A percentile compares a stretch with the other conserved stretches of the same genome.
phyloP scores from a whole-genome alignment of 2,797 vertebrate genomes.

The Falco cherrug region DNA sequence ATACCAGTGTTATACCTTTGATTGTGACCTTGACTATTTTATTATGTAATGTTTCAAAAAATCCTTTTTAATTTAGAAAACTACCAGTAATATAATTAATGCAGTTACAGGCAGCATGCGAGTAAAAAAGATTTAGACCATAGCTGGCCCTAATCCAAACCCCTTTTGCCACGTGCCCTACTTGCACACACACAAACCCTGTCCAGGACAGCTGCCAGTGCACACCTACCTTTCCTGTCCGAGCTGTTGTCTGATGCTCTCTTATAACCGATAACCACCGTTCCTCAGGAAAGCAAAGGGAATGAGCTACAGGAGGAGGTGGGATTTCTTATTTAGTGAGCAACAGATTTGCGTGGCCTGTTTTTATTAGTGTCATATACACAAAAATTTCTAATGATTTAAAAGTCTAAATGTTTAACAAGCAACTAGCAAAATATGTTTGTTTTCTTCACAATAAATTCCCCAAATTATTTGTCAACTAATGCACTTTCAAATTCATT shows the following conservation, averaged over 20 bases:
- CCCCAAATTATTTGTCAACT: neutral
- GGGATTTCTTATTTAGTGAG: neutral
- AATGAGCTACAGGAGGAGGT: neutral
- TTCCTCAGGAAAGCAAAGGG: neutral
- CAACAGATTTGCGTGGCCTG: neutral
- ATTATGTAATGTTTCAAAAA: neutral
- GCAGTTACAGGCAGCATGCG: neutral
- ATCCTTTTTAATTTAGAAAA: constrained; percentile 2
- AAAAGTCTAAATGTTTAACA: no score
- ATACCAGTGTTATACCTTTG: neutral
- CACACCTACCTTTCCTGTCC: neutral
- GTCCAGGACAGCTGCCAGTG: neutral
- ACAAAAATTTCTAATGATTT: neutral
- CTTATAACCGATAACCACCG: neutral
- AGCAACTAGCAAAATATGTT: neutral
- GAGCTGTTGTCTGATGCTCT: neutral
- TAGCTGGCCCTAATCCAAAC: neutral
- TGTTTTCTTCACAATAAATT: neutral
- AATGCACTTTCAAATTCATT: neutral
- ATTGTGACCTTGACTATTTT: neutral
- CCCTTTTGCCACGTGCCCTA: neutral
- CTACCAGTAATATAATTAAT: neutral
- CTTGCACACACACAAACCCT: neutral
- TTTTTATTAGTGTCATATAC: neutral
- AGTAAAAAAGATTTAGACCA: neutral